These are phyloP conservation scores for Pseudolycoriella hygida DNA, from an alignment of 2,888 invertebrate species.

Conservation along the genomic window DNA sequence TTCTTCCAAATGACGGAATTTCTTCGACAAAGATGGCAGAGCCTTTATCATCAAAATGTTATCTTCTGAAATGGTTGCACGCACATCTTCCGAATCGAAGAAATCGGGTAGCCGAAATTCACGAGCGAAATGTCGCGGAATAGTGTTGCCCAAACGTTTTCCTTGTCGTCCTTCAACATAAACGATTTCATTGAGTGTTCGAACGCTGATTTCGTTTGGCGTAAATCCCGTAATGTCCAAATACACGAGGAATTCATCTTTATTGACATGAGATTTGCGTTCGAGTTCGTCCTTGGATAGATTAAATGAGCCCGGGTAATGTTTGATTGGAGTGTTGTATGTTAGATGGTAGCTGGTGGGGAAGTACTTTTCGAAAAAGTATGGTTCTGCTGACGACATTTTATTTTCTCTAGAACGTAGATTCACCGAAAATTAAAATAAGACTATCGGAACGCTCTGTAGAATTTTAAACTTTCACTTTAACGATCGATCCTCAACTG, in stretches of 20 bases:
- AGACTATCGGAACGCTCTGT: too few species aligned
- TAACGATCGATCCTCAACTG: too few species aligned
- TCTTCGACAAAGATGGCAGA: background rate
- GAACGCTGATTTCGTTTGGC: background rate
- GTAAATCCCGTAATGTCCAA: background rate
- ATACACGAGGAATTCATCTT: conserved; percentile 2
- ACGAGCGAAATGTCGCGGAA: background rate
- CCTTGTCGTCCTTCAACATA: conserved; percentile 1
- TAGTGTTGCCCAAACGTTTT: background rate
- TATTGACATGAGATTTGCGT: background rate
- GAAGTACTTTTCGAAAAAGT: conserved; percentile 3
- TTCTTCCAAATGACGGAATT: conserved; percentile 4
- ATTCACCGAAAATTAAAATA: too few species aligned
- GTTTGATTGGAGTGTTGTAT: background rate
- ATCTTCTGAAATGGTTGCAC: background rate
- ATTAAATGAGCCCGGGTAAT: background rate
- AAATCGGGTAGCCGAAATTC: background rate
- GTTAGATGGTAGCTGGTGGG: conserved; percentile 1
- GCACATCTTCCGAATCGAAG: conserved; percentile 2
- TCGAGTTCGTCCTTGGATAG: background rate
- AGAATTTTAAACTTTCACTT: too few species aligned
- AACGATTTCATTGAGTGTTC: background rate
- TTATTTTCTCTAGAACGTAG: too few species aligned
- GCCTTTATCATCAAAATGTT: background rate
- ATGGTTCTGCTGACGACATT: background rate